Conservation (phyloP, 2,113 vertebrate species). For the Carassius gibelio region DNA sequence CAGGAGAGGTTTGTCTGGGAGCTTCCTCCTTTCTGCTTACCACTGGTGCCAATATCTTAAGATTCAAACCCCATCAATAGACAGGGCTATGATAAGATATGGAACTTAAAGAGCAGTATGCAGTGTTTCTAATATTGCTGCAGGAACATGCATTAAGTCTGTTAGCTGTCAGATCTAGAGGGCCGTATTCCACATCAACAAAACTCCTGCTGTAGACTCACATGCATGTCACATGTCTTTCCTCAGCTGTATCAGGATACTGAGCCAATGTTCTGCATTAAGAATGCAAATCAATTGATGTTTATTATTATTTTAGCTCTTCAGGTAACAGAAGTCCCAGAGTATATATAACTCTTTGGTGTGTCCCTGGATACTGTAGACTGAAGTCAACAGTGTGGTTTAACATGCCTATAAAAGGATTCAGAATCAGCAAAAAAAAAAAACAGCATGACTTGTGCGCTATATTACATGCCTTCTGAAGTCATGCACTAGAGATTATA, state of each 20-base stretch:
- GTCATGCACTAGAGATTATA: neutral
- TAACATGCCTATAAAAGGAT: neutral
- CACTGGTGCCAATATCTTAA: neutral
- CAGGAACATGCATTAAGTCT: neutral
- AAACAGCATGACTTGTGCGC: neutral
- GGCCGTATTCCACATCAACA: neutral
- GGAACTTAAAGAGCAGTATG: neutral
- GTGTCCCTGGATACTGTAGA: no score
- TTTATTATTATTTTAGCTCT: neutral
- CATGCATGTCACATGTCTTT: slow-evolving; percentile 34
- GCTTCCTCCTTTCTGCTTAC: neutral
- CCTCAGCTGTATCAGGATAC: neutral
- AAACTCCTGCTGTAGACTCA: slow-evolving; percentile 12
- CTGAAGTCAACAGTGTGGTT: no score
- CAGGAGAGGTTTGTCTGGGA: neutral
- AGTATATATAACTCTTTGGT: neutral
- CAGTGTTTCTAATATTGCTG: neutral
- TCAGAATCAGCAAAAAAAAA: neutral
- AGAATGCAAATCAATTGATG: neutral
- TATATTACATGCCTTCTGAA: neutral
- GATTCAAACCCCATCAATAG: neutral
- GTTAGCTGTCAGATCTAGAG: neutral
- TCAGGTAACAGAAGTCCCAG: neutral
- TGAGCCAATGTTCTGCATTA: neutral
- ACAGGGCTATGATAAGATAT: neutral